Conservation (phyloP, 2,888 invertebrate genomes). For the Sinhomidia bicolor region DNA sequence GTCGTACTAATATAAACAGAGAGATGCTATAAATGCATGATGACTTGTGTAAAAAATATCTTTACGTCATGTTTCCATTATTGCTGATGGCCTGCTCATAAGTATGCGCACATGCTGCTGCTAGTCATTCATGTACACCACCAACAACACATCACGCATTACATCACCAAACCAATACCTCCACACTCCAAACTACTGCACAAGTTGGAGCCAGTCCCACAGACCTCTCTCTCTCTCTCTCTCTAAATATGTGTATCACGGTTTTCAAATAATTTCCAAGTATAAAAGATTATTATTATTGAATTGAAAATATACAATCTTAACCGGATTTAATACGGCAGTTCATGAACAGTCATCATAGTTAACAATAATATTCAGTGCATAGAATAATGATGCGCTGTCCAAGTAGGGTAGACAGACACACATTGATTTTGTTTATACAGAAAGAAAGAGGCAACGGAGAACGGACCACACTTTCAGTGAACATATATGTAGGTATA, state of each 20-base stretch:
- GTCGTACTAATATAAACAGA: background rate
- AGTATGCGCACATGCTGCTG: constrained; percentile 70
- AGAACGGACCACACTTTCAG: constrained; percentile 1
- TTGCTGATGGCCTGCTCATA: constrained; percentile 64
- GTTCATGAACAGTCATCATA: constrained; percentile 21
- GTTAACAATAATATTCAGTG: background rate
- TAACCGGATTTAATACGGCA: constrained; percentile 3
- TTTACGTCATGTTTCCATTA: constrained; percentile 71
- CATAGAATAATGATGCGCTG: too few species aligned
- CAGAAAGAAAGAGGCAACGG: too few species aligned
- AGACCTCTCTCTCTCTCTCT: too few species aligned
- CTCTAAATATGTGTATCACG: constrained; percentile 65
- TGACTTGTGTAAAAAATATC: constrained; percentile 29
- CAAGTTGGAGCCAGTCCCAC: constrained; percentile 53
- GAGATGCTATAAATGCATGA: constrained; percentile 11
- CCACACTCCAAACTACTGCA: constrained; percentile 4
- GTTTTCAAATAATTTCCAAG: constrained; percentile 43
- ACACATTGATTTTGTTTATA: too few species aligned
- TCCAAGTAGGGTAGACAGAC: background rate
- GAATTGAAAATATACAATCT: constrained; percentile 2
- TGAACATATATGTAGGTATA: too few species aligned
- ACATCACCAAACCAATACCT: too few species aligned
- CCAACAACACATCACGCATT: too few species aligned
- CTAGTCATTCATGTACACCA: constrained; percentile 59
- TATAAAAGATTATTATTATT: background rate